Conservation (phyloP, 2,888 invertebrate species). For the Limnephilus auricula region DNA sequence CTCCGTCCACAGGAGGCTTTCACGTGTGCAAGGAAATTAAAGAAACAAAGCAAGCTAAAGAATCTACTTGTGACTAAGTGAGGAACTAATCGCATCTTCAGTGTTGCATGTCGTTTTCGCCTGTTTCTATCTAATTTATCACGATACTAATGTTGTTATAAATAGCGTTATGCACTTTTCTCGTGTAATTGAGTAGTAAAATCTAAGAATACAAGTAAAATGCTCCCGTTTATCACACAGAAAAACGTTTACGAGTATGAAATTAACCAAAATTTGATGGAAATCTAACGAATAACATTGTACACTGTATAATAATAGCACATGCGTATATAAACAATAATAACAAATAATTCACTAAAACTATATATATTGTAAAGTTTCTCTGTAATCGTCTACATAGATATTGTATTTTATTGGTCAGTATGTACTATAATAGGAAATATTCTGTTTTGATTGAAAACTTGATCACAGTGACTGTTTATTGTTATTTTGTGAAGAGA, state of each 20-base stretch:
- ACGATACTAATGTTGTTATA: neutral
- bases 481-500: no score
- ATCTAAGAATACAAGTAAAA: neutral
- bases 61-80: neutral
- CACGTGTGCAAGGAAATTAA: neutral
- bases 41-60: neutral
- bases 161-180: neutral
- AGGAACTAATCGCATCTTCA: neutral
- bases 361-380: no score
- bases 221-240: neutral
- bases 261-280: neutral
- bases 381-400: no score
- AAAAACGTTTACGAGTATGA: neutral
- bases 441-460: no score
- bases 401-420: no score
- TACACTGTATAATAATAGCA: neutral
- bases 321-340: no score
- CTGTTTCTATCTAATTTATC: neutral
- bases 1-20: neutral
- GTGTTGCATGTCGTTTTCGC: neutral
- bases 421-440: no score
- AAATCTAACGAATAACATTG: neutral
- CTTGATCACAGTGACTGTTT: no score
- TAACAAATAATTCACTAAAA: no score
- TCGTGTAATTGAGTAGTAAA: neutral